These are phyloP conservation scores for Cuniculus paca DNA, from an alignment of 2,797 vertebrate species.

Conservation along the genomic window DNA sequence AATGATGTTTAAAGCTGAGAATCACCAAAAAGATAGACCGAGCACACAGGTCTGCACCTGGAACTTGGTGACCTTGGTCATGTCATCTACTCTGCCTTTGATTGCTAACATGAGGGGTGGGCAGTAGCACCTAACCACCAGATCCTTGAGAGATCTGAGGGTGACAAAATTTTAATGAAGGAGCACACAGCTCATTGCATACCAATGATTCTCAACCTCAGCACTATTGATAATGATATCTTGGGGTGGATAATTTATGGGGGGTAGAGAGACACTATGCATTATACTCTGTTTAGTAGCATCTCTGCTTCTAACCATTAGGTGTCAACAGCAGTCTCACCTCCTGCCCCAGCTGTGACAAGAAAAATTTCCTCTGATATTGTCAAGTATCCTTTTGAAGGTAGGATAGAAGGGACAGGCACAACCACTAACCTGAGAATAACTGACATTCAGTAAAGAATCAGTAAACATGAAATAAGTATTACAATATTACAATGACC, in stretches of 20 bases:
- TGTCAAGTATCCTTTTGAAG: not conserved
- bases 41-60: not conserved
- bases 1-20: not conserved
- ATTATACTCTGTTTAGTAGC: not conserved
- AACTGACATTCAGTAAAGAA: not conserved
- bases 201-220: not conserved
- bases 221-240: not conserved
- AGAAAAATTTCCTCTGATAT: not conserved
- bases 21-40: not conserved
- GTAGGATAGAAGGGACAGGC: not conserved
- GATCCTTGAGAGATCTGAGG: not conserved
- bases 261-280: not conserved
- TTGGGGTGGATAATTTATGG: not conserved
- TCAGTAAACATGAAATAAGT: not conserved
- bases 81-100: not conserved
- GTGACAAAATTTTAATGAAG: not conserved
- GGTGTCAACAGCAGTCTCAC: not conserved
- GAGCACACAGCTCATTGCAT: not conserved
- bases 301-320: not conserved
- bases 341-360: not conserved
- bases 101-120: not conserved
- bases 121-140: not conserved
- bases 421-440: not conserved
- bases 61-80: not conserved
- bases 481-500: not conserved